These are phyloP conservation scores for Leptonema lineaticorne DNA, from an alignment of 1,140 invertebrate species.

Conservation along the genomic window DNA sequence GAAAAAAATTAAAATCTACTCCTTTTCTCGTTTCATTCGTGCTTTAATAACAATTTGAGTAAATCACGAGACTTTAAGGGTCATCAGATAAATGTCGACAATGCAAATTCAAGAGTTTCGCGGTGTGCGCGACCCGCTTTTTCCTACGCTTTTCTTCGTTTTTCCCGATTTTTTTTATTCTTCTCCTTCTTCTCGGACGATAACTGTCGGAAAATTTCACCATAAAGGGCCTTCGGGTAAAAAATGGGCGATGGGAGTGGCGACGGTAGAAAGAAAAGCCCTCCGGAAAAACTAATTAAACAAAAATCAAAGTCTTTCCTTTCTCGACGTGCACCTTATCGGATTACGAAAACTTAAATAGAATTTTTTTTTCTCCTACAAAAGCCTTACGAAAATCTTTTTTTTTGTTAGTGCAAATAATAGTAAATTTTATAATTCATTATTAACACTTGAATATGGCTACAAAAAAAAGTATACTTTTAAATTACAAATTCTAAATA, in stretches of 20 bases:
- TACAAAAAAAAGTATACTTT: too few relatives aligned
- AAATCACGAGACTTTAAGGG: conserved; percentile 23
- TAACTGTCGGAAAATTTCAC: conserved; percentile 28
- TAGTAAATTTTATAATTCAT: too few relatives aligned
- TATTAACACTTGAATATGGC: too few relatives aligned
- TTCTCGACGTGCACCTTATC: neutral
- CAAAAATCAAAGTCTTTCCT: conserved; percentile 31
- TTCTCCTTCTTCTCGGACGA: too few relatives aligned
- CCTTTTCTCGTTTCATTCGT: conserved; percentile 22
- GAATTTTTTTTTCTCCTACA: too few relatives aligned
- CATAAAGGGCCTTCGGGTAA: neutral
- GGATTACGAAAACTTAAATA: neutral
- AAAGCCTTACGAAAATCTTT: too few relatives aligned
- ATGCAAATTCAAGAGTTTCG: conserved; percentile 30
- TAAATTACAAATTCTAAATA: too few relatives aligned
- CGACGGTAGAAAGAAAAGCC: neutral
- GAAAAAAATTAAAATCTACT: too few relatives aligned
- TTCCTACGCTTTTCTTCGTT: conserved; percentile 25
- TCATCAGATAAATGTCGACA: conserved; percentile 27
- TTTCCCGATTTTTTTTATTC: too few relatives aligned
- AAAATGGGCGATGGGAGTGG: neutral
- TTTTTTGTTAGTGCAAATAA: too few relatives aligned
- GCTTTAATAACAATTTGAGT: conserved; percentile 29
- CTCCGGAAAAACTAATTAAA: conserved; percentile 35
- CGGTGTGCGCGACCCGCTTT: conserved; percentile 22